These are phyloP conservation scores for Hypercompe scribonia DNA, from an alignment of 2,888 invertebrate genomes.

Conservation along the genomic window DNA sequence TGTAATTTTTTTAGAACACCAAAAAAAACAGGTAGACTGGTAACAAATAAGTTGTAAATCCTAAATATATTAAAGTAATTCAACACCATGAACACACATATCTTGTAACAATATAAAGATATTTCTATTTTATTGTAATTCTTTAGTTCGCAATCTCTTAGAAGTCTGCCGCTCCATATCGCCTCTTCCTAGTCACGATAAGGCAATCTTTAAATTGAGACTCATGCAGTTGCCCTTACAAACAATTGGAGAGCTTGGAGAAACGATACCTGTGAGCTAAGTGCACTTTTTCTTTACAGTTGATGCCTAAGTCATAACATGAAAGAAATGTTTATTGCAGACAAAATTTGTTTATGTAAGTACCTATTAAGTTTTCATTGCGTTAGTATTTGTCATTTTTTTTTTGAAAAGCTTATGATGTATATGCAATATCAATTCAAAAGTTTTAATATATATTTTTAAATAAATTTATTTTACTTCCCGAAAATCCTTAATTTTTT, in stretches of 20 bases:
- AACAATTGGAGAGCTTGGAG: conserved; percentile 31
- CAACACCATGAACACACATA: background rate
- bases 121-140: conserved; percentile 17
- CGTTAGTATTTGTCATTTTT: too few relatives aligned
- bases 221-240: conserved; percentile 11
- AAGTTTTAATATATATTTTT: too few relatives aligned
- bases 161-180: conserved; percentile 37
- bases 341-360: too few relatives aligned
- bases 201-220: conserved; percentile 27
- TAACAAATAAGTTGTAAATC: too few relatives aligned
- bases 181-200: conserved; percentile 18
- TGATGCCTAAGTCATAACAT: conserved; percentile 20
- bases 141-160: conserved; percentile 32
- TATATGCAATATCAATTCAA: too few relatives aligned
- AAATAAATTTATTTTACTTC: too few relatives aligned
- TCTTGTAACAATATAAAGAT: conserved; percentile 12
- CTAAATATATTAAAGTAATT: background rate
- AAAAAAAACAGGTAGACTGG: background rate
- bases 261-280: conserved; percentile 27
- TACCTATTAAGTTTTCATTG: too few relatives aligned
- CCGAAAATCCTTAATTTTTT: too few relatives aligned
- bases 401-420: too few relatives aligned
- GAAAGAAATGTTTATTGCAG: too few relatives aligned
- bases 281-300: conserved; percentile 16
- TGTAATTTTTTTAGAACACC: too few relatives aligned